These are phyloP conservation scores for Todus mexicanus DNA, from an alignment of 2,797 vertebrate species.

Conservation along the genomic window DNA sequence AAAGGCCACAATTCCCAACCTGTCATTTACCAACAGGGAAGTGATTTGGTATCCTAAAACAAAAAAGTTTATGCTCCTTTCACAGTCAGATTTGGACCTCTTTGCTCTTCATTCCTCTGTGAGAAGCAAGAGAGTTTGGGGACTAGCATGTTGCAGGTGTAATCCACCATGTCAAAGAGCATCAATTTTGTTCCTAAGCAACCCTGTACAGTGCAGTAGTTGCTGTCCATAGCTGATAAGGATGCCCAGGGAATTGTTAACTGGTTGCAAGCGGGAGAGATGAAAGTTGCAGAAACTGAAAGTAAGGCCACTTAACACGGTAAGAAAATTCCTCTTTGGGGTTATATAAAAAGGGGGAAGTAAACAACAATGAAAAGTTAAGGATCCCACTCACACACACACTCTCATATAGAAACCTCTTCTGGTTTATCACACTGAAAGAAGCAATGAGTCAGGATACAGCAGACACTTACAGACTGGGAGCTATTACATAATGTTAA, in stretches of 20 bases:
- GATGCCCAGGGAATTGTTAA: slow-evolving; percentile 34
- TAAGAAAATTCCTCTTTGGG: not conserved
- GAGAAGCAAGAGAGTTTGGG: not conserved
- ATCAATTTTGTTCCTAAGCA: slow-evolving; percentile 63
- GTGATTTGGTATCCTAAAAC: not conserved
- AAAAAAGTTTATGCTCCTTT: not conserved
- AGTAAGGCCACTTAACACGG: not conserved
- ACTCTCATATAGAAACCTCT: not conserved
- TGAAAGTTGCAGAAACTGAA: slow-evolving; percentile 33
- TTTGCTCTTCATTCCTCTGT: not conserved
- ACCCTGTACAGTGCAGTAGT: slow-evolving; percentile 5
- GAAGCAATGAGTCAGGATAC: not conserved
- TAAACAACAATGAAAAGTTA: not conserved
- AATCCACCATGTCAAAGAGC: slow-evolving; percentile 43
- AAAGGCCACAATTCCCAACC: not conserved
- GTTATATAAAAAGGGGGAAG: not conserved
- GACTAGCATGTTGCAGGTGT: slow-evolving; percentile 15
- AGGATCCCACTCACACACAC: not conserved
- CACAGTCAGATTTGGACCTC: not conserved
- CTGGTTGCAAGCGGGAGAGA: not conserved
- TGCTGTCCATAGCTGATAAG: slow-evolving; percentile 51
- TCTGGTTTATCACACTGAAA: not conserved
- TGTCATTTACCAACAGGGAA: not conserved
- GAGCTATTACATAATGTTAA: not conserved
- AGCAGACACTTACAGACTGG: not conserved